Base-by-base conservation (phyloP, 2,888 invertebrate genomes). In the Eristalinus sepulchralis region DNA sequence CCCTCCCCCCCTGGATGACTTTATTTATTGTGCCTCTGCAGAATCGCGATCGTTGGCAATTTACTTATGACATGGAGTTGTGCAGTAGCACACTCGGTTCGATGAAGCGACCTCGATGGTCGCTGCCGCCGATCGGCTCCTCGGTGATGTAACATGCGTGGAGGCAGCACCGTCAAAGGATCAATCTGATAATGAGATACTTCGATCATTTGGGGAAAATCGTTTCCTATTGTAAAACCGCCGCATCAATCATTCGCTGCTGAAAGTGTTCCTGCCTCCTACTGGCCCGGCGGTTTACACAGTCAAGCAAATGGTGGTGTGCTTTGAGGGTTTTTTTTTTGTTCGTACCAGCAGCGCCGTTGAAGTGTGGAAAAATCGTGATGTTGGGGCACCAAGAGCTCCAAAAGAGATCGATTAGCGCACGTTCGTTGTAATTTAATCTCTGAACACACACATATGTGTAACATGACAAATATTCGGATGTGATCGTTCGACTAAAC, bases 361-460 rank as follows among this genome's bases (percentile, higher is more conserved):
- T 71, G 27, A 70, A 71, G 67, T 76, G 70, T 80, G 62, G 17
- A 64, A 79, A 80, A 80, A 24, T 76, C 76, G 80, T 80, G 75
- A 66, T 71, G 55, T 31, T 53, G 10, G 47, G 5, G 22, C 27
- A 31, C 60, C 20, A 36, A 22, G 47, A 22, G 59, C 17, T 27
- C 53, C 62, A 39, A 39, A 68, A 67, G 36, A 63, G 62, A 68
- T 62, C 72, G 66, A 73, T 78, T 68, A 68, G 53, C 33, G 36
- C 39, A 67, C 63, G 57, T 27, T 67, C 22, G 36, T 34, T 78
- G 72, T 20, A 55, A 55, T 80, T 73, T 63, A 53, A 63, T 34
- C 34, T 36, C 39, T 5, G 20, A 10, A n/a, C 33, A 8, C 5
- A 64, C 24, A 22, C 64, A 22, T 39, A 47, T 57, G n/a, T 11